Evolutionary conservation across 2,113 vertebrate genomes (phyloP), one percentile per base, ranked within the genome.

Genomic region (Verasper variegatus): DNA sequence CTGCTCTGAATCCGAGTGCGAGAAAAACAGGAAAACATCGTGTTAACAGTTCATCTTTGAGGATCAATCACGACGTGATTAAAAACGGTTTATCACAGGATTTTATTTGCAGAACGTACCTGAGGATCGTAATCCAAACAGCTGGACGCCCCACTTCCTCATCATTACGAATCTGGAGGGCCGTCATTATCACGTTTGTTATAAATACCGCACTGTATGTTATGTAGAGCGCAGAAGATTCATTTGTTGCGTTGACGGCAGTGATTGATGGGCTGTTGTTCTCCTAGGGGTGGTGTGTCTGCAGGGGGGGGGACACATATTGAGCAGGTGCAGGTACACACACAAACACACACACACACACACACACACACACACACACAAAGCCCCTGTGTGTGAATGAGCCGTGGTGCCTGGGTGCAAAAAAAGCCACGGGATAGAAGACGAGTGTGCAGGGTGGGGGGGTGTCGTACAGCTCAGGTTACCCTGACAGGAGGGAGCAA

Each of bases 281-380:
- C 27, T 81, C 21, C 14, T 3, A 8, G 27, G 4, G 58, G 2
- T 45, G 0, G 23, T 35, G 35, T 35, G 35, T 35, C n/a, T n/a
- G n/a, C 0, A 1, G 49, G 35, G 55, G 40, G 23, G 4, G n/a
- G 51, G 40, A 55, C 66, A 14, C 5, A 60, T 68, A 54, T 54
- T 58, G 58, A 88, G 79, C 86, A 89, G 82, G 82, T 90, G 86
- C 76, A 87, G 78, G 59, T 86, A 64, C 21, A 61, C 47, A 70
- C 20, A 63, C 58, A 60, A 5, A 31, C 6, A 31, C 27, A 31
- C 31, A 31, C 31, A 31, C 31, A 6, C 15, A 56, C 54, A 56
- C 18, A 35, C 8, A 31, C 5, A 7, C 31, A 6, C 15, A 56
- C 54, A 56, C 18, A 35, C 8, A 18, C 14, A 24, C 54, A 52